Evolutionary conservation across 2,113 vertebrate genomes (phyloP).

Genomic region (Coracopsis vasa): DNA sequence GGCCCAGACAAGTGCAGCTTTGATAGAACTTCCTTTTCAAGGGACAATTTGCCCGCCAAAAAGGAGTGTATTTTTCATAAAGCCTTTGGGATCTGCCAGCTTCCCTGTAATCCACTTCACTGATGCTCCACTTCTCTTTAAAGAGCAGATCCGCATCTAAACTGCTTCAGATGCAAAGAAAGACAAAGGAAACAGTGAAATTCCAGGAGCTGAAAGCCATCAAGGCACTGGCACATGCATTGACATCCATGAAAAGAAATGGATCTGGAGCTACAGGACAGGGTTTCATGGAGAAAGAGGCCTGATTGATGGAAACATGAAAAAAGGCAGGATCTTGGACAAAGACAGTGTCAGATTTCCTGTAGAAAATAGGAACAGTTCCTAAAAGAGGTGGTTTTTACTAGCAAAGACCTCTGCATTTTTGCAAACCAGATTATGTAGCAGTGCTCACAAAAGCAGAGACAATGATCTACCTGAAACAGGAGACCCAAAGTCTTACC

Average conservation of each 20-base stretch:
- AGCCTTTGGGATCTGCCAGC: background rate
- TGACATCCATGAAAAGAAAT: background rate
- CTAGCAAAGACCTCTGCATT: background rate
- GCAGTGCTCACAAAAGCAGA: background rate
- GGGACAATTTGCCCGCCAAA: background rate
- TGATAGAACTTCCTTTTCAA: background rate
- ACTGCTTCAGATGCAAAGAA: background rate
- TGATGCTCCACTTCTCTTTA: background rate
- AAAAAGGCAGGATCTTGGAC: background rate
- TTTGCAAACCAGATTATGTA: background rate
- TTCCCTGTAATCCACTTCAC: background rate
- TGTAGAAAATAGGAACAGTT: background rate
- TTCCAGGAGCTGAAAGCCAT: background rate
- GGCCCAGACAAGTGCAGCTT: background rate
- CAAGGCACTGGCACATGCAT: background rate
- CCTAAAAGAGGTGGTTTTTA: background rate
- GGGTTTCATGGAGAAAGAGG: background rate
- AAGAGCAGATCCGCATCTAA: constrained; percentile 2
- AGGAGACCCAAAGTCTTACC: background rate
- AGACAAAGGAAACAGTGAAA: background rate
- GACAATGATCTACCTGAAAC: background rate
- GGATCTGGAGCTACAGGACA: background rate
- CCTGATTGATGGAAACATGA: background rate
- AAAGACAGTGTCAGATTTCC: background rate
- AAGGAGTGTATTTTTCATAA: background rate